Percentiles rank a stretch among this genome's conserved stretches.
phyloP scores from a whole-genome alignment of 2,888 invertebrate genomes.

The Caenorhabditis sulstoni region DNA sequence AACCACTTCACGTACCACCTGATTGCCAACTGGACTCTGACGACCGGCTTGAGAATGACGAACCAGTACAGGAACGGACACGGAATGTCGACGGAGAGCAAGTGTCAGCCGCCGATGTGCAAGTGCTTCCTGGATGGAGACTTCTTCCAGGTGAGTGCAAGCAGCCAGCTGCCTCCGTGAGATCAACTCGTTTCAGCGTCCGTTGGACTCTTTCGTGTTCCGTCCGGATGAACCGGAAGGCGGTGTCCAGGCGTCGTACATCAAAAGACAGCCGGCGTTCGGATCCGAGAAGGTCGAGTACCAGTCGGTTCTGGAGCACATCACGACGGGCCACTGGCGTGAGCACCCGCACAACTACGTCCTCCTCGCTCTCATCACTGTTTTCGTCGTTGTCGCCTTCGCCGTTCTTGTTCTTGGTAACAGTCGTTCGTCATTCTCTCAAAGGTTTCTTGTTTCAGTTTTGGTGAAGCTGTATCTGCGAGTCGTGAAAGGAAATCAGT shows the following conservation, averaged over 20 bases:
- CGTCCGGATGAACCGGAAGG: conserved; percentile 48
- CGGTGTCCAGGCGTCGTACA: conserved; percentile 62
- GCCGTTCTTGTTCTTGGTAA: conserved; percentile 67
- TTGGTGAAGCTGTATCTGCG: conserved; percentile 75
- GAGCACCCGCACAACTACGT: conserved; percentile 72
- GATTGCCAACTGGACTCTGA: conserved; percentile 81
- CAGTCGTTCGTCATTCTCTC: neutral
- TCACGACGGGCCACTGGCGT: conserved; percentile 72
- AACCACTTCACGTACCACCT: conserved; percentile 70
- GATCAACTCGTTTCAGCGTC: conserved; percentile 63
- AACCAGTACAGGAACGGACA: conserved; percentile 65
- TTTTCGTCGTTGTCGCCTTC: conserved; percentile 69
- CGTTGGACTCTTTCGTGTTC: conserved; percentile 67
- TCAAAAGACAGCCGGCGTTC: conserved; percentile 72
- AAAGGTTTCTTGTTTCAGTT: too few relatives aligned
- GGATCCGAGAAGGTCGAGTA: conserved; percentile 68
- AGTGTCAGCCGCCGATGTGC: conserved; percentile 79
- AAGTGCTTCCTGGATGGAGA: conserved; percentile 77
- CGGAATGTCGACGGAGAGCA: conserved; percentile 52
- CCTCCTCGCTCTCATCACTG: conserved; percentile 70
- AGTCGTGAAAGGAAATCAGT: conserved; percentile 79
- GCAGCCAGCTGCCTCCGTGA: too few relatives aligned
- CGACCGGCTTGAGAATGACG: conserved; percentile 67
- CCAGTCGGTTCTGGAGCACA: conserved; percentile 69
- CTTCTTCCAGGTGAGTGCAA: conserved; percentile 66